Conservation (phyloP, 2,888 invertebrate species). For the Drosophila mercatorum region DNA sequence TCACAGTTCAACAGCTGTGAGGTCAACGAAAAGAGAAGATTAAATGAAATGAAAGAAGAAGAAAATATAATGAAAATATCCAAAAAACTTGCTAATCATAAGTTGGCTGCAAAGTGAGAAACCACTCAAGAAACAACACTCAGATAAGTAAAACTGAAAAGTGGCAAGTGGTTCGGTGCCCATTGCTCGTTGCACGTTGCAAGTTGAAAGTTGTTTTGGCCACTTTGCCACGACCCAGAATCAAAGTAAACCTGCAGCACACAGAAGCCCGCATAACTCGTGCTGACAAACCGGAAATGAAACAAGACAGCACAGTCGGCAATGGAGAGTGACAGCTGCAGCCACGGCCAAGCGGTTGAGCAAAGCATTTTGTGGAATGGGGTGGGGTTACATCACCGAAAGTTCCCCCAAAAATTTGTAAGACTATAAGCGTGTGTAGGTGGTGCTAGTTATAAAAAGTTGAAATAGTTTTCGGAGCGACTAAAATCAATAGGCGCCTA, state of each 20-base stretch:
- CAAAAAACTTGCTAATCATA: constrained; percentile 46
- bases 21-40: constrained; percentile 3
- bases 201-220: constrained; percentile 12
- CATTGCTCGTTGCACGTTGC: neutral
- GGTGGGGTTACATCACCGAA: neutral
- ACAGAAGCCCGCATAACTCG: constrained; percentile 30
- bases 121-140: constrained; percentile 1
- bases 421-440: constrained; percentile 1
- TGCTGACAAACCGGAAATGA: constrained; percentile 58
- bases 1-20: constrained; percentile 44
- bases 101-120: constrained; percentile 5
- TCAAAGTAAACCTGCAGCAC: constrained; percentile 13
- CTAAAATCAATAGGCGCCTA: constrained; percentile 47
- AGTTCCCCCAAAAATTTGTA: neutral
- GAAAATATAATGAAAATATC: constrained; percentile 9
- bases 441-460: constrained; percentile 13
- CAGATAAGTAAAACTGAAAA: constrained; percentile 31
- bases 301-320: constrained; percentile 35
- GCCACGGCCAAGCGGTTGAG: constrained; percentile 31
- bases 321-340: constrained; percentile 48
- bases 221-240: constrained; percentile 13
- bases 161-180: constrained; percentile 14
- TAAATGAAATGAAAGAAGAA: constrained; percentile 1
- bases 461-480: constrained; percentile 30
- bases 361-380: neutral